Percentiles rank a stretch among this genome's conserved stretches.
Conservation (phyloP, 2,888 invertebrate genomes). For the Pheosia gnoma region DNA sequence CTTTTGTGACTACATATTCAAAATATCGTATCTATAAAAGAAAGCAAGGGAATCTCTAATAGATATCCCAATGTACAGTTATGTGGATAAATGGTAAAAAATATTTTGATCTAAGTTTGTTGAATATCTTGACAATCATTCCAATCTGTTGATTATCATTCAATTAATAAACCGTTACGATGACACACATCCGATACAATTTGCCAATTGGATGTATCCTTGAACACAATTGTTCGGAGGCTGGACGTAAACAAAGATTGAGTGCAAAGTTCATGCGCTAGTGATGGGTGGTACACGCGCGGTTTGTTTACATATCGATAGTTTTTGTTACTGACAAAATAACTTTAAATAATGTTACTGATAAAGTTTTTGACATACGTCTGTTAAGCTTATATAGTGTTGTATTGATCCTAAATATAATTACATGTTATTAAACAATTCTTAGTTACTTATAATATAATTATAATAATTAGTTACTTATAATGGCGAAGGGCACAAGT, state of each 20-base stretch:
- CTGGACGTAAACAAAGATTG: slow-evolving; percentile 60
- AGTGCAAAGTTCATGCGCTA: slow-evolving; percentile 62
- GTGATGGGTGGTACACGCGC: slow-evolving; percentile 44
- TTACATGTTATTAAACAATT: too few relatives aligned
- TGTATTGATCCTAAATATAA: not conserved
- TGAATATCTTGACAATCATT: too few relatives aligned
- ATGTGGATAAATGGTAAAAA: too few relatives aligned
- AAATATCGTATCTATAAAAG: too few relatives aligned
- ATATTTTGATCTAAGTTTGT: too few relatives aligned
- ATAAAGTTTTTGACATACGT: not conserved
- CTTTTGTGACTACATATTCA: too few relatives aligned
- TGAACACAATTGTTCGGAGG: slow-evolving; percentile 56
- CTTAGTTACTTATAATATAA: too few relatives aligned
- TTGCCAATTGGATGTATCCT: slow-evolving; percentile 48
- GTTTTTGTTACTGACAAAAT: not conserved
- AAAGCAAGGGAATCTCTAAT: too few relatives aligned
- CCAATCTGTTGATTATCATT: not conserved
- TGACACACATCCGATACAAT: slow-evolving; percentile 19
- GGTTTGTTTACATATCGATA: slow-evolving; percentile 60
- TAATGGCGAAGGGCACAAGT: not conserved
- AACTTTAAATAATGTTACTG: not conserved
- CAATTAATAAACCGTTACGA: slow-evolving; percentile 1
- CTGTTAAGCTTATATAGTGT: too few relatives aligned
- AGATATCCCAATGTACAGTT: too few relatives aligned
- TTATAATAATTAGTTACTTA: too few relatives aligned